Percentiles rank a stretch among this genome's conserved stretches.
These are phyloP conservation scores for Apodemia mormo DNA, from an alignment of 2,888 invertebrate species.

Conservation along the genomic window DNA sequence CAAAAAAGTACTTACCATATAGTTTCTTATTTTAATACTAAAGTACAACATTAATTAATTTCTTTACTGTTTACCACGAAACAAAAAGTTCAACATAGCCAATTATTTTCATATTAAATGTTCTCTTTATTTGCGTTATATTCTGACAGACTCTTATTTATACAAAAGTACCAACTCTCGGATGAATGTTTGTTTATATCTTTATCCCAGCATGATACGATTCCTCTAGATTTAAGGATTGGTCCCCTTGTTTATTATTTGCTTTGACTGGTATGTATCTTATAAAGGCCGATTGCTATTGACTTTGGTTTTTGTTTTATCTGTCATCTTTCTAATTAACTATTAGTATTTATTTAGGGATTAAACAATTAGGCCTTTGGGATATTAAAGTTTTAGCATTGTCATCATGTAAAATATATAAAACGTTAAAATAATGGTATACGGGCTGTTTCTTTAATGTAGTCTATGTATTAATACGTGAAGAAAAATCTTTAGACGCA, in stretches of 20 bases:
- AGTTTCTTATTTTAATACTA: too few species aligned
- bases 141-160: background rate
- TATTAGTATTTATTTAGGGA: conserved; percentile 34
- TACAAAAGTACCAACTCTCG: background rate
- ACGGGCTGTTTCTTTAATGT: too few species aligned
- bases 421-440: too few species aligned
- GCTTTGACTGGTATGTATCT: conserved; percentile 39
- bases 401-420: too few species aligned
- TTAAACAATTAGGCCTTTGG: background rate
- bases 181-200: background rate
- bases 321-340: background rate
- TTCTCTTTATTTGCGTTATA: background rate
- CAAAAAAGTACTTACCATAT: too few species aligned
- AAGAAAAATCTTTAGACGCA: too few species aligned
- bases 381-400: too few species aligned
- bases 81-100: too few species aligned
- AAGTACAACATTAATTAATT: too few species aligned
- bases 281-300: conserved; percentile 8
- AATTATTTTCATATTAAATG: background rate
- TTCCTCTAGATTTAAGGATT: conserved; percentile 59
- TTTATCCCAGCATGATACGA: conserved; percentile 34
- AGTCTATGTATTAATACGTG: too few species aligned
- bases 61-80: too few species aligned
- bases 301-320: conserved; percentile 9
- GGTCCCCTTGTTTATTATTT: conserved; percentile 59